Base-by-base conservation (phyloP, 2,113 vertebrate genomes). In the Rhadina sibilatrix region DNA sequence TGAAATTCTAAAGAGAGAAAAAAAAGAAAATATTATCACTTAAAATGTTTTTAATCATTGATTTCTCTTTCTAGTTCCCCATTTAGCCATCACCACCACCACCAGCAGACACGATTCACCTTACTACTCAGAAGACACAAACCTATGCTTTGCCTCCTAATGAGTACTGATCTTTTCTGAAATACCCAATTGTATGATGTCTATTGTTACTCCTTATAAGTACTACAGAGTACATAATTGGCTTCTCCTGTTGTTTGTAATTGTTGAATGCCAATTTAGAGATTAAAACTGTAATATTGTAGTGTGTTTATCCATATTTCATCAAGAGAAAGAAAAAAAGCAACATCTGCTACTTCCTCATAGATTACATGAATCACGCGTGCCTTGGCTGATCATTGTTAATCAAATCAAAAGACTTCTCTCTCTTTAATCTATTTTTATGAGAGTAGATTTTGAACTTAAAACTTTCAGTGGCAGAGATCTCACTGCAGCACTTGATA, bases 1-100 rank as follows among this genome's bases (percentile, higher is more conserved):
- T 97, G 83, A 98, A 97, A 96, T 98, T 98, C 98, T 98, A 94
- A 84, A 96, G 11, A 17, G 37, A 63, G 83, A 83, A 56, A 59
- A 66, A 92, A 78, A 37, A 35, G 38, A 54, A 24, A 60, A 50
- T 6, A 8, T 42, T 65, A 27, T 5, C 22, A 42, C 20, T 66
- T 19, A 75, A 90, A 84, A 82, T 44, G 4, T 8, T 60, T 82
- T 52, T 71, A 64, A 64, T 54, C 2, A 66, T 38, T 42, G 44
- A 35, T n/a, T 74, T 83, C 3, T 63, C 17, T 49, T 75, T 79
- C 28, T 66, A 30, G 5, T 52, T 77, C 56, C 18, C 28, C 7
- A 44, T 71, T 71, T 56, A 74, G 23, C 15, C 47, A 78, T 13
- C 10, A 75, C 31, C 35, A 40, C 5, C 9, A 82, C 4, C 12